Percentiles rank a stretch among this genome's conserved stretches.
These are phyloP conservation scores for Aegypius monachus DNA, from an alignment of 2,113 vertebrate genomes.

Conservation along the genomic window DNA sequence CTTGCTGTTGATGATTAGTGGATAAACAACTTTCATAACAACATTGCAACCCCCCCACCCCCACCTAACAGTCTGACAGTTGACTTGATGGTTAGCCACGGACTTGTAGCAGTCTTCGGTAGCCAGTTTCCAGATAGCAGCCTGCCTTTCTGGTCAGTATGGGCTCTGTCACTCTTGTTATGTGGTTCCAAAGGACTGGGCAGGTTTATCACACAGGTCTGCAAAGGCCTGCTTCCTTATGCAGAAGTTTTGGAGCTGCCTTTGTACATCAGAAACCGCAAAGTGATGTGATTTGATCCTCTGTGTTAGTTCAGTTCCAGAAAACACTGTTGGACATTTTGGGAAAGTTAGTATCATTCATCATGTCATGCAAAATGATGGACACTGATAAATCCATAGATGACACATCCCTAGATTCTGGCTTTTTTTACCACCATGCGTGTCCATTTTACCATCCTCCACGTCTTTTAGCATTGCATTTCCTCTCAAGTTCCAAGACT, in stretches of 20 bases:
- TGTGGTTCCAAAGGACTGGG: background rate
- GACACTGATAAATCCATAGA: background rate
- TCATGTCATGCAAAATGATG: background rate
- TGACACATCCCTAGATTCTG: background rate
- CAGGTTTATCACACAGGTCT: background rate
- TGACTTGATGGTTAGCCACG: slow-evolving; percentile 47
- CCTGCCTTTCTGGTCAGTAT: background rate
- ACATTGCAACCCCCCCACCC: background rate
- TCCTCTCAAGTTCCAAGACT: background rate
- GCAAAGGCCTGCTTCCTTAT: background rate
- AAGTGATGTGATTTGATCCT: background rate
- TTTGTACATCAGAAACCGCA: background rate
- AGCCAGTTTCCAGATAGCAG: background rate
- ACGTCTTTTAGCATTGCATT: background rate
- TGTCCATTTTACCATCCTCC: background rate
- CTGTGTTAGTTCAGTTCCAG: background rate
- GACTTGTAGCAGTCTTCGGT: background rate
- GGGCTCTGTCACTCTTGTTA: background rate
- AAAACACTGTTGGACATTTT: background rate
- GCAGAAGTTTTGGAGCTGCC: background rate
- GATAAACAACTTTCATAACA: slow-evolving; percentile 60
- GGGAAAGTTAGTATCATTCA: background rate
- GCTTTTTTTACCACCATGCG: background rate
- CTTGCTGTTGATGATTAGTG: slow-evolving; percentile 52
- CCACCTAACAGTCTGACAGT: slow-evolving; percentile 20